Conservation (phyloP, 1,140 invertebrate genomes). For the Bombus pyrosoma region DNA sequence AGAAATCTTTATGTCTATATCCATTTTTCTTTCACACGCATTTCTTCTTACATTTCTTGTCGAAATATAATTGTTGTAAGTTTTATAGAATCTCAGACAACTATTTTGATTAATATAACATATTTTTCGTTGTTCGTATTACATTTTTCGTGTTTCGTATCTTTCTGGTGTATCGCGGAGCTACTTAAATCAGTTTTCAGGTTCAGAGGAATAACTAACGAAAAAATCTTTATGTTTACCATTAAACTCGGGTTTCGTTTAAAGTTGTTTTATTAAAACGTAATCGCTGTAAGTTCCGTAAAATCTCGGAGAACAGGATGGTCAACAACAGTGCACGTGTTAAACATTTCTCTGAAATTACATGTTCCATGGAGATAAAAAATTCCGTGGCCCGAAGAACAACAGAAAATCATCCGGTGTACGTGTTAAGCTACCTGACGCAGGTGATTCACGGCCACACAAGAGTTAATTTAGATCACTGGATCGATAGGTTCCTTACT, state of each 20-base stretch:
- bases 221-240: not conserved
- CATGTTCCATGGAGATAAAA: constrained; percentile 4
- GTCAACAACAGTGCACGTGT: not conserved
- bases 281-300: not conserved
- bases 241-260: not conserved
- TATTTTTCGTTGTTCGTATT: not conserved
- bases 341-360: constrained; percentile 19
- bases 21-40: no score
- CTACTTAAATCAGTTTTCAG: not conserved
- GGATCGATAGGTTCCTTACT: constrained; percentile 45
- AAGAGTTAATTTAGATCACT: constrained; percentile 53
- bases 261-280: not conserved
- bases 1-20: not conserved
- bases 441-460: constrained; percentile 48
- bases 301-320: not conserved
- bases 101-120: not conserved
- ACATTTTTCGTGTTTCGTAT: not conserved
- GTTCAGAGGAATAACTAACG: not conserved
- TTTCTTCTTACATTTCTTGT: no score
- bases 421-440: constrained; percentile 35
- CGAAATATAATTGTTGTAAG: not conserved
- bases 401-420: constrained; percentile 26
- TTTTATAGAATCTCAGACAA: not conserved
- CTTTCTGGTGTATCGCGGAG: not conserved
- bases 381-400: not conserved